These are phyloP conservation scores for Chionis minor DNA, from an alignment of 2,113 vertebrate genomes.

Conservation along the genomic window DNA sequence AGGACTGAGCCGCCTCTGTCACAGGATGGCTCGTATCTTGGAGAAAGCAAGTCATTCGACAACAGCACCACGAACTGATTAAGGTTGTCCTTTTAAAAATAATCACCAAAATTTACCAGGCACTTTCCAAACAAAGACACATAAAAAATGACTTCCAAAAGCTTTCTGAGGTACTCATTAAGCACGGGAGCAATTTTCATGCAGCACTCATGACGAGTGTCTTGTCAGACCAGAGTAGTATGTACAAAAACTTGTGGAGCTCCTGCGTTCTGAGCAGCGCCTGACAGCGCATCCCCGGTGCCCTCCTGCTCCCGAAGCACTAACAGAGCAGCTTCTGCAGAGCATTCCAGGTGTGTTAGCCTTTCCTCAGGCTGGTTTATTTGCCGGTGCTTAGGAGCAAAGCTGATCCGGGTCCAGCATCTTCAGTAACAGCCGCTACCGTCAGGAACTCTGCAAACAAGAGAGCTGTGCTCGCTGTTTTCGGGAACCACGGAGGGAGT, in stretches of 20 bases:
- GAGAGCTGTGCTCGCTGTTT: neutral
- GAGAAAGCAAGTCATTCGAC: neutral
- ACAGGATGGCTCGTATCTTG: neutral
- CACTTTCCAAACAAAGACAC: neutral
- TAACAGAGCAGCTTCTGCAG: neutral
- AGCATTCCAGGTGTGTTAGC: neutral
- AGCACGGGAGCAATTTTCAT: neutral
- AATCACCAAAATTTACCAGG: neutral
- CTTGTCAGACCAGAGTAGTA: neutral
- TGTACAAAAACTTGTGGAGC: neutral
- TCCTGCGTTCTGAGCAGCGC: neutral
- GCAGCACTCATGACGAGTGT: neutral
- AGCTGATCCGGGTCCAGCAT: rapidly evolving
- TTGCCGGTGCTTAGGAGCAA: neutral
- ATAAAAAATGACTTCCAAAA: neutral
- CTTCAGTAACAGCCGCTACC: neutral
- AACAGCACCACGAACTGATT: neutral
- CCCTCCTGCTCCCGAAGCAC: neutral
- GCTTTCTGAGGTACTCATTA: neutral
- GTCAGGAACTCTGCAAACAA: neutral
- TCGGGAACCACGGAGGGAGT: neutral
- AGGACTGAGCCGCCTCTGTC: neutral
- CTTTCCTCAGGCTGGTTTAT: neutral
- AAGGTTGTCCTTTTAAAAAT: neutral
- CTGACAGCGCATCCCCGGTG: neutral